A percentile compares a stretch with the other conserved stretches of the same genome.
Evolutionary conservation across 2,888 invertebrate genomes (phyloP).

Genomic region (Ophioninae sp.): DNA sequence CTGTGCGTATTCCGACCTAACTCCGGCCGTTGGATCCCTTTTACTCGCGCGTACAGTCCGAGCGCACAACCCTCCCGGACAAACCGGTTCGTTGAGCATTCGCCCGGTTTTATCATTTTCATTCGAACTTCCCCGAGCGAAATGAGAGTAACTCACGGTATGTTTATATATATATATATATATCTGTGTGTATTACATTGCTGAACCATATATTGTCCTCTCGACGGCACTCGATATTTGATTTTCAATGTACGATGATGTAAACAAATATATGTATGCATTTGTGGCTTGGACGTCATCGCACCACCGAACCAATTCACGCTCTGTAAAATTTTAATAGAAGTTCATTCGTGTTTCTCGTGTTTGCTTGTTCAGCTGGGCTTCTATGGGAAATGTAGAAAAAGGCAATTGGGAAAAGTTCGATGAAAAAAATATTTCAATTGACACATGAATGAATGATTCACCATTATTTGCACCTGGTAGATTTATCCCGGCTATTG

Average conservation of each 20-base stretch:
- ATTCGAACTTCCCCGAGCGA: constrained; percentile 26
- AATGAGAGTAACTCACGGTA: constrained; percentile 20
- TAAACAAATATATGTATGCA: not conserved
- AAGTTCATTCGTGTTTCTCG: not conserved
- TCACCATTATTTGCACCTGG: not conserved
- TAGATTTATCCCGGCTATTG: not conserved
- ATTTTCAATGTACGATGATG: constrained; percentile 35
- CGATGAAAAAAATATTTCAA: not conserved
- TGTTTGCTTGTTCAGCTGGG: not conserved
- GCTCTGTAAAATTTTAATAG: constrained; percentile 26
- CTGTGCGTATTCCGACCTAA: constrained; percentile 37
- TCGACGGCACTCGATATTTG: constrained; percentile 44
- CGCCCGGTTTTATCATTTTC: constrained; percentile 43
- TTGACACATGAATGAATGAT: not conserved
- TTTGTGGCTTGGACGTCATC: constrained; percentile 30
- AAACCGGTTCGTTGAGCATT: constrained; percentile 27
- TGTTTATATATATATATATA: not conserved
- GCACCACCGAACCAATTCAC: constrained; percentile 38
- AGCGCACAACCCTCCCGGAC: constrained; percentile 1
- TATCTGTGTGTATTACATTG: not conserved
- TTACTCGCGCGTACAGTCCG: constrained; percentile 19
- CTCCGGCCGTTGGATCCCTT: constrained; percentile 12
- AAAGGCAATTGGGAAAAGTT: not conserved
- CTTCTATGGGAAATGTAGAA: not conserved
- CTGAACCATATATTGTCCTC: constrained; percentile 21